Conservation (phyloP, 2,113 vertebrate genomes). For the Pao palembangensis region DNA sequence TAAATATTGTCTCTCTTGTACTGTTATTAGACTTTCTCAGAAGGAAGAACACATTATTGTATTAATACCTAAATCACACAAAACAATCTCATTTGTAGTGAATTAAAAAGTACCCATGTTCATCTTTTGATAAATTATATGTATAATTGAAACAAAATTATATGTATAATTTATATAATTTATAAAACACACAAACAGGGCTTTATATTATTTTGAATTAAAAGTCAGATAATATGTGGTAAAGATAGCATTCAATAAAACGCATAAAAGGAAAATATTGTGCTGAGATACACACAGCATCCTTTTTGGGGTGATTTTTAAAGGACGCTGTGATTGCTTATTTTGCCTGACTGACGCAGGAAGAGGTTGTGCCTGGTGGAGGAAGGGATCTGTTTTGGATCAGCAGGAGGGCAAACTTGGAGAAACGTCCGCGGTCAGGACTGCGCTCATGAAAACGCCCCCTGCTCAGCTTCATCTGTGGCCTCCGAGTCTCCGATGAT, state of each 20-base stretch:
- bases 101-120: conserved; percentile 7
- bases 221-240: neutral
- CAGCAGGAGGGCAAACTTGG: neutral
- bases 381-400: neutral
- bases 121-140: conserved; percentile 13
- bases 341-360: conserved; percentile 3
- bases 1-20: neutral
- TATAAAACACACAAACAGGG: neutral
- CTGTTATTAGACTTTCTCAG: too few species aligned
- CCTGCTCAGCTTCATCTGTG: conserved; percentile 32
- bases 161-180: neutral
- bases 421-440: conserved; percentile 5
- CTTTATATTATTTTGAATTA: neutral
- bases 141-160: too few species aligned
- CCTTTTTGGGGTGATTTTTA: conserved; percentile 7
- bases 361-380: neutral
- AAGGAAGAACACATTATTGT: neutral
- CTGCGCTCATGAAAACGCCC: conserved; percentile 28
- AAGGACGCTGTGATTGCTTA: neutral
- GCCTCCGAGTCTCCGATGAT: conserved; percentile 72
- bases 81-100: neutral
- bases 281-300: neutral
- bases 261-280: conserved; percentile 10
- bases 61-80: conserved; percentile 20
- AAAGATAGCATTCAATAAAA: neutral